These are phyloP conservation scores for Ianthella basta DNA, from an alignment of 37 sponge, comb jelly and placozoan genomes.

Conservation along the genomic window DNA sequence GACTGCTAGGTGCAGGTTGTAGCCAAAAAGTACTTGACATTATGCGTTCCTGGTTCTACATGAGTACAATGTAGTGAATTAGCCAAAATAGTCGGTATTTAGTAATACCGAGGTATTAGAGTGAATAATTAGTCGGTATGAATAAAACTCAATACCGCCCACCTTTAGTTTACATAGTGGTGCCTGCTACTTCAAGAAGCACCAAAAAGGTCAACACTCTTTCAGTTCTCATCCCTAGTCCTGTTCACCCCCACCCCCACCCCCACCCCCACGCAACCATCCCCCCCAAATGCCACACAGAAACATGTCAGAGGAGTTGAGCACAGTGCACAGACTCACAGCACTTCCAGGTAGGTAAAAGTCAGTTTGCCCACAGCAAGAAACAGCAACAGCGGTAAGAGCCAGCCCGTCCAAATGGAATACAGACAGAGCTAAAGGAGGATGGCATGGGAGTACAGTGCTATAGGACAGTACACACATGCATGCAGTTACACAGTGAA, in stretches of 20 bases:
- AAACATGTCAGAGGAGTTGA: not conserved
- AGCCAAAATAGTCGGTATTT: too few species aligned
- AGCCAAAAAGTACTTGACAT: too few species aligned
- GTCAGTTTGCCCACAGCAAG: slow-evolving; percentile 52
- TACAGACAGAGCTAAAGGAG: slow-evolving; percentile 65
- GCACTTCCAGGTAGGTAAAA: slow-evolving; percentile 54
- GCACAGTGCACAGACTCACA: slow-evolving; percentile 18
- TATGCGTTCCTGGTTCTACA: too few species aligned
- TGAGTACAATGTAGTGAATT: too few species aligned
- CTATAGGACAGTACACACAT: not conserved
- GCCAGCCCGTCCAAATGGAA: slow-evolving; percentile 82
- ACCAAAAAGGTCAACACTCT: too few species aligned
- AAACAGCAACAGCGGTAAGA: slow-evolving; percentile 54
- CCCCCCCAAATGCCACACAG: not conserved
- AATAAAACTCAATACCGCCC: too few species aligned
- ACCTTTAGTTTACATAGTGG: too few species aligned
- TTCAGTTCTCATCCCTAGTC: too few species aligned
- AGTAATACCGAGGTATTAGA: too few species aligned
- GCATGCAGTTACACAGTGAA: not conserved
- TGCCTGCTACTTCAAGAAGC: too few species aligned
- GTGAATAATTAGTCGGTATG: too few species aligned
- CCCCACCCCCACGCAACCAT: not conserved
- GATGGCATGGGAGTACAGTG: not conserved
- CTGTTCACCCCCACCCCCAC: not conserved
- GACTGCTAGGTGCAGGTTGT: too few species aligned